phyloP scores from a whole-genome alignment of 1,140 invertebrate species.

The Zaprionus camerounensis region DNA sequence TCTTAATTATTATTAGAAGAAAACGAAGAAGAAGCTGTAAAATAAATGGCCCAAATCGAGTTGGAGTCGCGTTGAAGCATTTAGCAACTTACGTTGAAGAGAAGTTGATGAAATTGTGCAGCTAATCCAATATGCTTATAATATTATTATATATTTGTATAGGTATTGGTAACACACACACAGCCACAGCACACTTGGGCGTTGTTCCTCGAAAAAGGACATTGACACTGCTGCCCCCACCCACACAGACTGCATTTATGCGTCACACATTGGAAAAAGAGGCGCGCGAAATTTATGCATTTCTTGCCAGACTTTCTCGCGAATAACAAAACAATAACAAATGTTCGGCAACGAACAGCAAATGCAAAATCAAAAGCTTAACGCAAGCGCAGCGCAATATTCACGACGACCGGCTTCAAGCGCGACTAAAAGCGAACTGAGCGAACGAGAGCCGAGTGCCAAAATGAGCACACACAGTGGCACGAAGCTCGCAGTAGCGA shows the following conservation, averaged over 20 bases:
- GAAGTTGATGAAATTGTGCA: conserved; percentile 13
- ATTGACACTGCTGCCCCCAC: conserved; percentile 53
- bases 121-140: conserved; percentile 56
- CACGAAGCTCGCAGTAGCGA: conserved; percentile 32
- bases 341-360: conserved; percentile 29
- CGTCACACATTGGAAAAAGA: conserved; percentile 50
- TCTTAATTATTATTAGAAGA: conserved; percentile 77
- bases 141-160: neutral
- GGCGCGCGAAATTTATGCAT: conserved; percentile 68
- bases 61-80: conserved; percentile 41
- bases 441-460: conserved; percentile 49
- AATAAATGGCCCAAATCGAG: conserved; percentile 77
- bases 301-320: conserved; percentile 70
- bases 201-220: conserved; percentile 69
- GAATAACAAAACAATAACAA: conserved; percentile 70
- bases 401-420: conserved; percentile 65
- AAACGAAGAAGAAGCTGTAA: conserved; percentile 65
- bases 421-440: conserved; percentile 66
- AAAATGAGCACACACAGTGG: conserved; percentile 37
- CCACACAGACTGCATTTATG: conserved; percentile 54
- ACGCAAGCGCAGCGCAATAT: conserved; percentile 7
- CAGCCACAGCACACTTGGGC: conserved; percentile 34
- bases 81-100: conserved; percentile 64
- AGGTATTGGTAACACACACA: neutral
- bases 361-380: neutral